Percentiles rank a stretch among this genome's conserved stretches.
phyloP scores from a whole-genome alignment of 2,113 vertebrate species.

The Lagopus leucura region DNA sequence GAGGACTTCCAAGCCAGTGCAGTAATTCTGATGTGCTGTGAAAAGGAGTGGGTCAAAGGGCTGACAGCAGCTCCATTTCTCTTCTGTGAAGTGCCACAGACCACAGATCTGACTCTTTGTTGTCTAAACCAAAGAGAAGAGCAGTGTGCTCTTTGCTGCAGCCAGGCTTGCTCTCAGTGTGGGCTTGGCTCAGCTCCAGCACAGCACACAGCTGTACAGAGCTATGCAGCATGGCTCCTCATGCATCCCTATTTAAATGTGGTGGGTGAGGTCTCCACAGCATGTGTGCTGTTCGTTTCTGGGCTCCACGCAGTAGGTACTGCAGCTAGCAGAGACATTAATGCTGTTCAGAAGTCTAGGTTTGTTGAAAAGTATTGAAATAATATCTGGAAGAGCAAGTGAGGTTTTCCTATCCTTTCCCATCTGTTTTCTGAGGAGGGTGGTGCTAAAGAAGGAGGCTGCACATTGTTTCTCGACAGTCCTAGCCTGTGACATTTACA shows the following conservation, averaged over 20 bases:
- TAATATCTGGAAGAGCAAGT: background rate
- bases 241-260: background rate
- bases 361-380: background rate
- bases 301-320: background rate
- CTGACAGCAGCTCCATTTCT: background rate
- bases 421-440: background rate
- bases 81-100: background rate
- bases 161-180: background rate
- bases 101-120: background rate
- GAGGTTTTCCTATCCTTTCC: background rate
- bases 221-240: background rate
- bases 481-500: background rate
- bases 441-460: background rate
- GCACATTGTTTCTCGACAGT: background rate
- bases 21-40: background rate
- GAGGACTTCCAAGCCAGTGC: background rate
- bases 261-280: background rate
- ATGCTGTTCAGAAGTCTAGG: background rate
- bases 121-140: background rate
- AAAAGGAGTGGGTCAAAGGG: background rate
- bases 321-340: background rate
- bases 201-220: background rate
- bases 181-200: background rate
- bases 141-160: background rate
- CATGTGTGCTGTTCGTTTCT: accelerated